Base-by-base conservation (phyloP, 2,888 invertebrate species). In the Leucophora obtusa region DNA sequence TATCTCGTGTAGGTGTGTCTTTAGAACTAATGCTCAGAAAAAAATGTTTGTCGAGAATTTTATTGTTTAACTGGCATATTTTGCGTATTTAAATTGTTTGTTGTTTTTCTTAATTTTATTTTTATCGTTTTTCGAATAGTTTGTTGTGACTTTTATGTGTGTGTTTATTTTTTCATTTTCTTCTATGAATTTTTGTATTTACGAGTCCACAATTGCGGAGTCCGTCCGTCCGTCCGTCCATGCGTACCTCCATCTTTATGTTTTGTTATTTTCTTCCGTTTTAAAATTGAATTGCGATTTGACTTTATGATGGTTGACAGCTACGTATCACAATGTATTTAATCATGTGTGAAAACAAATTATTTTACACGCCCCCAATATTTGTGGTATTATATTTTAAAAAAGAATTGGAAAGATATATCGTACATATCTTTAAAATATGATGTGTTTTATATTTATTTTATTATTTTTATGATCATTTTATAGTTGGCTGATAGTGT, bases 301-400 rank as follows among this genome's bases (percentile, higher is more conserved):
- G 56, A 21, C 17, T 62, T 62, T 69, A 58, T 72, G 51, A 53
- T 66, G 66, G 65, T 47, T 65, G 66, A 69, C 68, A 63, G 68
- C 71, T 68, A 80, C 80, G 75, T 33, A 72, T 70, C 73, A 74
- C 62, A 77, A 77, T 74, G 77, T 51, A 70, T 77, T 77, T 74
- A 77, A 81, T 77, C 56, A 54, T 71, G 66, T 77, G 73, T 74
- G 77, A 65, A 77, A 81, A 70, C 65, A 81, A 77, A 74, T 70
- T 74, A 70, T 70, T 70, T 77, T 81, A 81, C 81, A 81, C 81
- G 81, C 81, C 81, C 81, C 81, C 81, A 81, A 77, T 81, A 77
- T 81, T 68, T 81, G 54, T 70, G 77, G 33, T 63, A 51, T 59
- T n/a, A n/a, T n/a, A n/a, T n/a, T n/a, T 50, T 63, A 18, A 43